phyloP scores from a whole-genome alignment of 2,113 vertebrate species.

The Festucalex cinctus region DNA sequence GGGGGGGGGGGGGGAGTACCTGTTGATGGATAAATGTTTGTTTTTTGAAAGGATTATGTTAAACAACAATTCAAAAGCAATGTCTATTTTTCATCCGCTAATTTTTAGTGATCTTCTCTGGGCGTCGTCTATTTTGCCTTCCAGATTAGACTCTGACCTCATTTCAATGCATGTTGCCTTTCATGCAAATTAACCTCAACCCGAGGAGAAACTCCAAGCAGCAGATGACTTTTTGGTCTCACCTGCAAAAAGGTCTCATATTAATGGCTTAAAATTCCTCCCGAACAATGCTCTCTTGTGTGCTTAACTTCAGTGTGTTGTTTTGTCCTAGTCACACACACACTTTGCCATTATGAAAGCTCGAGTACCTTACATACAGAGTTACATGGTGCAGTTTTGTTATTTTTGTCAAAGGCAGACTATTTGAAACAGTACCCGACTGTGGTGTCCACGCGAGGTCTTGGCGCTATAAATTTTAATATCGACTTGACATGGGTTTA shows the following conservation, averaged over 20 bases:
- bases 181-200: constrained; percentile 3
- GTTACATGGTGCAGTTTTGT: not conserved
- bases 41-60: no score
- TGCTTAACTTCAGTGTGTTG: no score
- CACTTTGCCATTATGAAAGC: not conserved
- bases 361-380: not conserved
- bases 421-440: not conserved
- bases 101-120: not conserved
- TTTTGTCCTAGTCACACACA: not conserved
- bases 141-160: constrained; percentile 8
- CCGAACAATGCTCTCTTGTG: not conserved
- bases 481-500: not conserved
- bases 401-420: not conserved
- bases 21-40: no score
- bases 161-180: constrained; percentile 11
- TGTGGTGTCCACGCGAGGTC: not conserved
- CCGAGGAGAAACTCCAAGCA: not conserved
- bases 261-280: not conserved
- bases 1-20: no score
- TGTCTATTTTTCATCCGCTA: no score
- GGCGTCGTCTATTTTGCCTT: not conserved
- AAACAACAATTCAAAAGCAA: no score
- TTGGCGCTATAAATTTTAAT: not conserved
- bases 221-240: not conserved
- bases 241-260: not conserved